A percentile compares a stretch with the other conserved stretches of the same genome.
Conservation (phyloP, 2,113 vertebrate genomes). For the Tetrao urogallus region DNA sequence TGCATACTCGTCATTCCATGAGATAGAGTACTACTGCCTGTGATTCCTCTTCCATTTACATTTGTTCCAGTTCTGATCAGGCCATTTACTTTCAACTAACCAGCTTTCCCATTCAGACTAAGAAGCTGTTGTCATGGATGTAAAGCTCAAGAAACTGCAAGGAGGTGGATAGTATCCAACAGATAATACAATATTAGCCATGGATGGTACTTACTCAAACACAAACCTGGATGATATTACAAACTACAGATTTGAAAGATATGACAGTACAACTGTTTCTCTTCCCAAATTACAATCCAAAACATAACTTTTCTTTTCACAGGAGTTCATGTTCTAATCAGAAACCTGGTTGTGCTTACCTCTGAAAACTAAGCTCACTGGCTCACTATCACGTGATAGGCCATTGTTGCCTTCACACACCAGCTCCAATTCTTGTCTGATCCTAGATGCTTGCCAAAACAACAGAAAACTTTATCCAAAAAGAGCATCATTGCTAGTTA, state of each 20-base stretch:
- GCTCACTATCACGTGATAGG: background rate
- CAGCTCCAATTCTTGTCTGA: background rate
- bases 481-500: background rate
- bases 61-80: background rate
- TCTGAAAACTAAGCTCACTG: background rate
- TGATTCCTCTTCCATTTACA: background rate
- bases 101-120: background rate
- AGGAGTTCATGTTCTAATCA: background rate
- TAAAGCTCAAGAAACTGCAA: background rate
- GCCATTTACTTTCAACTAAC: background rate
- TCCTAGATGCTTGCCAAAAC: background rate
- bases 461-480: background rate
- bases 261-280: background rate
- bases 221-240: background rate
- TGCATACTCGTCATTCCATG: background rate
- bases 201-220: background rate
- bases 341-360: background rate
- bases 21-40: rapidly evolving
- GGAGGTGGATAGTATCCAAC: background rate
- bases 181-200: background rate
- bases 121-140: background rate
- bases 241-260: background rate
- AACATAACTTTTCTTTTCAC: background rate
- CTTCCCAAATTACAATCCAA: background rate
- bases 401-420: background rate